phyloP scores from a whole-genome alignment of 2,113 vertebrate genomes.

The Rhineura floridana region DNA sequence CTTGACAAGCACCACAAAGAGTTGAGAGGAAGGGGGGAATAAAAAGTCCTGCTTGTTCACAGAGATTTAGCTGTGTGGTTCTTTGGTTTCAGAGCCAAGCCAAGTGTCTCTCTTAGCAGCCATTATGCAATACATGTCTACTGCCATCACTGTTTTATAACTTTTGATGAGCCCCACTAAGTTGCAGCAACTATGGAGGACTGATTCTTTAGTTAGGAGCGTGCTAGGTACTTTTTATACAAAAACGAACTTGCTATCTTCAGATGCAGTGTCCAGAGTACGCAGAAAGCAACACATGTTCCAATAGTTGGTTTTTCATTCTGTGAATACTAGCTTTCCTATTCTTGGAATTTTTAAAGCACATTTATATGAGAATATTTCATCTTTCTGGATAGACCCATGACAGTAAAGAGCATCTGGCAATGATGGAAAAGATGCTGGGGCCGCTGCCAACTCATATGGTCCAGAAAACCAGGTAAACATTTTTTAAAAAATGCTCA shows the following conservation, averaged over 20 bases:
- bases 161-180: not conserved
- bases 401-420: conserved; percentile 88
- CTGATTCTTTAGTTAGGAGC: not conserved
- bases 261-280: not conserved
- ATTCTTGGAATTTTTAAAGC: not conserved
- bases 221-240: not conserved
- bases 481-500: not conserved
- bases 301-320: not conserved
- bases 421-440: conserved; percentile 91
- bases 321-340: not conserved
- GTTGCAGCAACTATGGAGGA: not conserved
- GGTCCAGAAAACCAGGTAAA: conserved; percentile 85
- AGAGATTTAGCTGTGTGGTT: not conserved
- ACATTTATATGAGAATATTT: fast-evolving
- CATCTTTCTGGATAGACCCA: conserved; percentile 74
- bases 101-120: not conserved
- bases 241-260: not conserved
- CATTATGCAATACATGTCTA: not conserved
- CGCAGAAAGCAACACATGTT: not conserved
- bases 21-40: not conserved
- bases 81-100: not conserved
- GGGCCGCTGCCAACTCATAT: conserved; percentile 84
- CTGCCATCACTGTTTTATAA: not conserved
- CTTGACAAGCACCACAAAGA: not conserved
- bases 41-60: not conserved